These are phyloP conservation scores for Mellivora capensis DNA, from an alignment of 2,113 vertebrate genomes.

Conservation along the genomic window DNA sequence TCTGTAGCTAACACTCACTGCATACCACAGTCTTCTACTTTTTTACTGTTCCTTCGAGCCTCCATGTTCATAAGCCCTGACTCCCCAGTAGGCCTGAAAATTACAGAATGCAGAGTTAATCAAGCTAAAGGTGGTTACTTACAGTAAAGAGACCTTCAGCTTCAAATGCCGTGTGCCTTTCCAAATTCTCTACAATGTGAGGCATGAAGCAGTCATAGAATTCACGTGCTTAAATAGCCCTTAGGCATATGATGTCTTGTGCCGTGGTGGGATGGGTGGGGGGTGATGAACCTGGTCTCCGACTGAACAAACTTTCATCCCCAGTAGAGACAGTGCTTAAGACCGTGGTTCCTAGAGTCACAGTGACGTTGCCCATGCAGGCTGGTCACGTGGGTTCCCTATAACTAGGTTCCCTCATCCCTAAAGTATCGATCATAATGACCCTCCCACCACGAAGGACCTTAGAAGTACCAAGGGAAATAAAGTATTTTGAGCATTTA, in stretches of 20 bases:
- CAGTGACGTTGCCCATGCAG: neutral
- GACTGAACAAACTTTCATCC: accelerated
- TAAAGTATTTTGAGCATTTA: neutral
- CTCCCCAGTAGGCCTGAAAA: neutral
- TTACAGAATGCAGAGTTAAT: neutral
- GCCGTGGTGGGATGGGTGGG: accelerated
- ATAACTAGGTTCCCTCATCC: neutral
- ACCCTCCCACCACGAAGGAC: neutral
- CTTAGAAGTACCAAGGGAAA: neutral
- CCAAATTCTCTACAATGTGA: accelerated
- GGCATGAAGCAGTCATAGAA: accelerated
- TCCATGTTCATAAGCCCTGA: neutral
- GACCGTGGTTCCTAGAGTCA: accelerated
- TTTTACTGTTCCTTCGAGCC: neutral
- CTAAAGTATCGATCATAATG: accelerated
- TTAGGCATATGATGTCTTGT: accelerated
- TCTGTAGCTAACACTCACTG: accelerated
- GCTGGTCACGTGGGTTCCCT: neutral
- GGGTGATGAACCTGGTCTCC: neutral
- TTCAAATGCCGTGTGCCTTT: neutral
- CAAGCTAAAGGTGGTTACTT: neutral
- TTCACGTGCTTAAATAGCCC: accelerated
- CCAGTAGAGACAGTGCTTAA: accelerated
- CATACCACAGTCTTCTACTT: accelerated
- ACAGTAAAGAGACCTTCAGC: neutral